Conservation (phyloP, 2,797 vertebrate genomes). For the Tauraco hartlaubi region DNA sequence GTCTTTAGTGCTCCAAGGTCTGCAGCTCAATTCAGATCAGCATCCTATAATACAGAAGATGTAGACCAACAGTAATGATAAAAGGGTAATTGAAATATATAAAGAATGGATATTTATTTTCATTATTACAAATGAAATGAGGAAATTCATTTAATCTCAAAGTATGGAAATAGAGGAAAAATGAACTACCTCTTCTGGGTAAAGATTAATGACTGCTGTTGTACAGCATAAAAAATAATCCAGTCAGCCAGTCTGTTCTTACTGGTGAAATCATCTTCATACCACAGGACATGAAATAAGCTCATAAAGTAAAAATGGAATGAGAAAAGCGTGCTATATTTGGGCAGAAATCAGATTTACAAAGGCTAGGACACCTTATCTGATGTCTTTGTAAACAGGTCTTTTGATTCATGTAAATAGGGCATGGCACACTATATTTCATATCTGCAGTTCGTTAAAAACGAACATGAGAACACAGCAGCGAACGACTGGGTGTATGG, state of each 20-base stretch:
- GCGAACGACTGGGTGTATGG: accelerated
- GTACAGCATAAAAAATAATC: background rate
- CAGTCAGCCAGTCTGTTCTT: background rate
- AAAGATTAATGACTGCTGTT: background rate
- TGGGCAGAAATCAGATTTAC: background rate
- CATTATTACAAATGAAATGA: background rate
- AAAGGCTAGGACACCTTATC: background rate
- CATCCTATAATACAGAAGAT: too few relatives aligned
- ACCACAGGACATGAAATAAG: background rate
- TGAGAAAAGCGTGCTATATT: background rate
- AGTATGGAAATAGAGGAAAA: background rate
- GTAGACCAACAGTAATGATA: background rate
- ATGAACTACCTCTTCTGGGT: background rate
- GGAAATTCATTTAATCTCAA: background rate
- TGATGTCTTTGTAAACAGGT: background rate
- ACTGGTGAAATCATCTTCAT: background rate
- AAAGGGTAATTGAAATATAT: background rate
- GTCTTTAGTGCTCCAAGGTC: background rate
- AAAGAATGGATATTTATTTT: background rate
- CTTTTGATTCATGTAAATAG: background rate
- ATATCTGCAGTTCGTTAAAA: background rate
- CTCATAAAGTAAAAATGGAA: constrained; percentile 3
- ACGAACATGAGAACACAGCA: background rate
- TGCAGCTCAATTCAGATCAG: too few relatives aligned
- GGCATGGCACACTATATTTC: background rate